phyloP scores from a whole-genome alignment of 2,113 vertebrate genomes.

The Anthoscopus minutus region DNA sequence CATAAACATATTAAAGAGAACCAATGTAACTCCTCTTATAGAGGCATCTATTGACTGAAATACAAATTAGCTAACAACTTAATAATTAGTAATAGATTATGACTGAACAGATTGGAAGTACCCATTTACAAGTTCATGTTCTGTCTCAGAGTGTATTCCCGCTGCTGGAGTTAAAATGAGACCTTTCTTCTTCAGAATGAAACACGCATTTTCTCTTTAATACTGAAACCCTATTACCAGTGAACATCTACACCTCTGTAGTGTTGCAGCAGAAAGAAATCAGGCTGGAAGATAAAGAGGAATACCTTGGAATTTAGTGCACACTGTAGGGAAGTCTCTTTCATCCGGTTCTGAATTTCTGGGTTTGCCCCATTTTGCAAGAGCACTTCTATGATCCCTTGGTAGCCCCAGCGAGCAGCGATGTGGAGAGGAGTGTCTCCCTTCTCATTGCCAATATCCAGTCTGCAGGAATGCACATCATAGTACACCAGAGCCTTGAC shows the following conservation, averaged over 20 bases:
- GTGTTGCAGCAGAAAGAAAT: background rate
- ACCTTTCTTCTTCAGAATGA: background rate
- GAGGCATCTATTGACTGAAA: background rate
- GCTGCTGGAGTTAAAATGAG: background rate
- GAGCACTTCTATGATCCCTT: slow-evolving; percentile 88
- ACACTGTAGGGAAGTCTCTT: slow-evolving; percentile 83
- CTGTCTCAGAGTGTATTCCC: background rate
- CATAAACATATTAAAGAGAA: background rate
- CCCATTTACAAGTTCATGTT: background rate
- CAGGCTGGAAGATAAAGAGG: background rate
- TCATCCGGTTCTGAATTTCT: slow-evolving; percentile 78
- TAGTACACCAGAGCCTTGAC: slow-evolving; percentile 97
- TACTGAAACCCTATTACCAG: background rate
- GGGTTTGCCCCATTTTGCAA: slow-evolving; percentile 88
- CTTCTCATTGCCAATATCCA: slow-evolving; percentile 90
- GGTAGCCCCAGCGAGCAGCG: slow-evolving; percentile 94
- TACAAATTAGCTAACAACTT: background rate
- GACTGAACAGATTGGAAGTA: background rate
- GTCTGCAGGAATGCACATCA: slow-evolving; percentile 80
- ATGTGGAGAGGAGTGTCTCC: slow-evolving; percentile 91
- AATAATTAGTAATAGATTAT: background rate
- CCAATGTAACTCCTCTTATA: background rate
- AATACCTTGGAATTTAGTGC: slow-evolving; percentile 92
- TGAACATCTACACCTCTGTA: background rate
- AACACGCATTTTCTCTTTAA: background rate